Conservation (phyloP, 2,113 vertebrate genomes). For the Tympanuchus pallidicinctus region DNA sequence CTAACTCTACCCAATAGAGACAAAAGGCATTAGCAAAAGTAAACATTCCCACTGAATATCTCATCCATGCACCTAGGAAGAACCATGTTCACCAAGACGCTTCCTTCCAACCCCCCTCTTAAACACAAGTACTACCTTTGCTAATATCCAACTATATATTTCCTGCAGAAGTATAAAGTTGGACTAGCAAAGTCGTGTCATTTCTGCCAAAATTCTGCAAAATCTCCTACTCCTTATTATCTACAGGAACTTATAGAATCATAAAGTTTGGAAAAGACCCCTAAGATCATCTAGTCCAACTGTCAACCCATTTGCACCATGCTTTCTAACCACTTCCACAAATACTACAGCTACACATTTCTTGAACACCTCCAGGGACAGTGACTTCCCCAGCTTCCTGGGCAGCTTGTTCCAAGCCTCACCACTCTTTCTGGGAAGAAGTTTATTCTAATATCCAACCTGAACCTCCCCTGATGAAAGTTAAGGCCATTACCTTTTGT, state of each 20-base stretch:
- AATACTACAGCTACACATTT: too few relatives aligned
- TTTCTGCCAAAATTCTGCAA: neutral
- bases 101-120: neutral
- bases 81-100: neutral
- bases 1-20: neutral
- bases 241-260: neutral
- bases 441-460: too few relatives aligned
- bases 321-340: too few relatives aligned
- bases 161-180: neutral
- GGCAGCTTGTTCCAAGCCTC: too few relatives aligned
- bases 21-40: neutral
- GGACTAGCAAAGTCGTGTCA: neutral
- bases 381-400: too few relatives aligned
- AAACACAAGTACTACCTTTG: neutral
- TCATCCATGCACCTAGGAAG: neutral
- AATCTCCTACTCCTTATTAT: neutral
- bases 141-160: neutral
- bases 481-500: too few relatives aligned
- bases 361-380: too few relatives aligned
- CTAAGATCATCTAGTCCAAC: too few relatives aligned
- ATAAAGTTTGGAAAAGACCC: too few relatives aligned
- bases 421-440: too few relatives aligned
- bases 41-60: neutral
- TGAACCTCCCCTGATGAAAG: too few relatives aligned
- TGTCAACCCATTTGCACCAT: too few relatives aligned